Conservation (phyloP, 1,140 invertebrate genomes). For the Temnothorax nylanderi region DNA sequence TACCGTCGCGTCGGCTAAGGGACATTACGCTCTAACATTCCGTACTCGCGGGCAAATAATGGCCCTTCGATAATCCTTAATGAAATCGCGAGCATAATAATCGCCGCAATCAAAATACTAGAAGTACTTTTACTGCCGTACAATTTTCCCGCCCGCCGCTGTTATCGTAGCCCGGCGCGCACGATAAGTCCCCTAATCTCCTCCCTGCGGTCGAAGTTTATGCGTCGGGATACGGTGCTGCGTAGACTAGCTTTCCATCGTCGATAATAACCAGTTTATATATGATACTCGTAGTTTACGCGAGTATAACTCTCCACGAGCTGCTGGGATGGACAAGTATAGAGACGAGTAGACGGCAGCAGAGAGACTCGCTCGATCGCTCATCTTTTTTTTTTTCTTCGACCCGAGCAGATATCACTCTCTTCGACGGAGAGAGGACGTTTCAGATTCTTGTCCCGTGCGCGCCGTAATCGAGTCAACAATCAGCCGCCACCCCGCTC, state of each 20-base stretch:
- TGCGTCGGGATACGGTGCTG: not conserved
- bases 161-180: not conserved
- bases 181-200: conserved; percentile 9
- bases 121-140: conserved; percentile 20
- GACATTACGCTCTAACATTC: conserved; percentile 5
- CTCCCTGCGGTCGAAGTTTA: not conserved
- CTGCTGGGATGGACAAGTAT: not conserved
- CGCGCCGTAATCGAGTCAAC: conserved; percentile 48
- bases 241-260: conserved; percentile 11
- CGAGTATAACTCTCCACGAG: not conserved
- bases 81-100: conserved; percentile 9
- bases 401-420: conserved; percentile 8
- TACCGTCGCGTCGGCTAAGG: not conserved
- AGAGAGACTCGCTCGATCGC: conserved; percentile 18
- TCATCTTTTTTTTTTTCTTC: conserved; percentile 9
- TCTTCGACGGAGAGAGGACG: conserved; percentile 16
- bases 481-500: conserved; percentile 20
- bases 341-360: not conserved
- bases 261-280: conserved; percentile 41
- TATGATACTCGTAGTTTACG: conserved; percentile 16
- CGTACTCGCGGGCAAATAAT: not conserved
- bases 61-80: not conserved
- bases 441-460: conserved; percentile 29
- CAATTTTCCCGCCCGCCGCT: conserved; percentile 2
- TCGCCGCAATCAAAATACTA: not conserved